Percentiles rank a stretch among this genome's conserved stretches.
These are phyloP conservation scores for Triops longicaudatus DNA, from an alignment of 1,140 invertebrate species.

Conservation along the genomic window DNA sequence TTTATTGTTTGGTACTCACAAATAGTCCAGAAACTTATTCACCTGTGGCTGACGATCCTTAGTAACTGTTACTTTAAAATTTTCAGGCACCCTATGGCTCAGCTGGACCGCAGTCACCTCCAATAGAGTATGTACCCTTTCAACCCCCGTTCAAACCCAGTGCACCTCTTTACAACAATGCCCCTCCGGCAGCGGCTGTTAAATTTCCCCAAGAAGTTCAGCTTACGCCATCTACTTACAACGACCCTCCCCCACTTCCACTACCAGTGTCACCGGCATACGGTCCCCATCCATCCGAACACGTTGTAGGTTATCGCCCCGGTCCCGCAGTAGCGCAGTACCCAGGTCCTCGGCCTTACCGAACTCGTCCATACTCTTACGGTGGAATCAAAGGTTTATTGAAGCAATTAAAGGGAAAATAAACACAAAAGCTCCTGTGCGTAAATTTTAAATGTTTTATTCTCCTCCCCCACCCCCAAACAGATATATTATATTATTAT, in stretches of 20 bases:
- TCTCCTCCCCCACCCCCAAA: too few species aligned
- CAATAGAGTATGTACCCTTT: background rate
- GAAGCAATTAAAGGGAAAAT: conserved; percentile 4
- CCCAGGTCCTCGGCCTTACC: background rate
- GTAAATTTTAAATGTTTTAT: background rate
- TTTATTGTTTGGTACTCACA: too few species aligned
- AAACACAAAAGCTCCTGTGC: background rate
- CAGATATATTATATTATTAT: conserved; percentile 4
- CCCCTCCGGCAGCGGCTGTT: background rate
- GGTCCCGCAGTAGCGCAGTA: background rate
- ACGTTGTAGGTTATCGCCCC: background rate
- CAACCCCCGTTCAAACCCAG: background rate
- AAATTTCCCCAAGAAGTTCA: background rate
- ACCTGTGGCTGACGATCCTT: too few species aligned
- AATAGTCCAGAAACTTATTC: too few species aligned
- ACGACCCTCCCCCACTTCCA: background rate
- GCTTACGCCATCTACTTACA: background rate
- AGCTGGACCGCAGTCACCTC: background rate
- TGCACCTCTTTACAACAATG: background rate
- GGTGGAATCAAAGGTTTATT: background rate
- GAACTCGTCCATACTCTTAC: background rate
- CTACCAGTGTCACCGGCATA: background rate
- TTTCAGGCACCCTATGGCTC: background rate
- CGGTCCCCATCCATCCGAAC: background rate
- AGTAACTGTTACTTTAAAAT: background rate